phyloP scores from a whole-genome alignment of 2,888 invertebrate species.

The Andrena bucephala region DNA sequence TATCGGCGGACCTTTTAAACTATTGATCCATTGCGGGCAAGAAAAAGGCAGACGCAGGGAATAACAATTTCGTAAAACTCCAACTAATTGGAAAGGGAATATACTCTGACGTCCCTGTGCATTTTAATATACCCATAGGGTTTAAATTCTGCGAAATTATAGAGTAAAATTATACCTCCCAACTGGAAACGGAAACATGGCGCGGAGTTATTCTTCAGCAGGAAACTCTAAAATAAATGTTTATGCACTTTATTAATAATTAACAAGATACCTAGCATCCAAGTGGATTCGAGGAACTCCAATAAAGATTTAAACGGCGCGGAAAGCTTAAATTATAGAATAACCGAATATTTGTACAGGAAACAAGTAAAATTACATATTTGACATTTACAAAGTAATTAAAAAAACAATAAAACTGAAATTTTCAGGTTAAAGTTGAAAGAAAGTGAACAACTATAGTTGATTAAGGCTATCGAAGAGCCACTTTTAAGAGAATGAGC shows the following conservation, averaged over 20 bases:
- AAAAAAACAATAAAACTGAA: background rate
- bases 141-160: background rate
- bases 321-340: too few species aligned
- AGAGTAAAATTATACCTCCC: background rate
- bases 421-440: background rate
- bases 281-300: background rate
- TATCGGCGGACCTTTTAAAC: background rate
- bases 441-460: too few species aligned
- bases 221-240: background rate
- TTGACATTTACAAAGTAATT: background rate
- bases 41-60: background rate
- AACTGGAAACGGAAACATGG: background rate
- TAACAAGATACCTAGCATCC: background rate
- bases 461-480: background rate
- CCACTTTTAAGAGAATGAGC: background rate
- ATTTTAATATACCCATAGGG: background rate
- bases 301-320: background rate
- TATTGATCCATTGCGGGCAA: background rate
- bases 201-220: background rate
- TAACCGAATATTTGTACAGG: background rate
- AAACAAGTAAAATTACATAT: background rate
- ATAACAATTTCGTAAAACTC: background rate
- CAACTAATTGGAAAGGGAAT: background rate
- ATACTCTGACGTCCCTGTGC: background rate
- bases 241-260: background rate